Conservation (phyloP, 2,113 vertebrate genomes). For the Myodes glareolus region DNA sequence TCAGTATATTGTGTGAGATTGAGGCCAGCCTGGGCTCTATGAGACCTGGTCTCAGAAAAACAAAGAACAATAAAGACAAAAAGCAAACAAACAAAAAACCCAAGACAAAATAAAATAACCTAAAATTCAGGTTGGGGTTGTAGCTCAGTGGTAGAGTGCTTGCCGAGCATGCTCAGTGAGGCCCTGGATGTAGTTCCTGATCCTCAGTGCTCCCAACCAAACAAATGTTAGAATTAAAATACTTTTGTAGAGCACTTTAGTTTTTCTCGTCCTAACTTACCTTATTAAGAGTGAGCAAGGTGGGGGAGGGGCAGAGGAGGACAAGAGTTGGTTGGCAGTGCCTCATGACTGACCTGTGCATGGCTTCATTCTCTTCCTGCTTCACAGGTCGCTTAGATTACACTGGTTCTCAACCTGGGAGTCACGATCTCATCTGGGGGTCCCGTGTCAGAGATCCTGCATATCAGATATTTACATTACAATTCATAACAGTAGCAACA, state of each 20-base stretch:
- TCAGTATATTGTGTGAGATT: background rate
- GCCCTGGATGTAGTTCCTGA: background rate
- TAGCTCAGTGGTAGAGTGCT: background rate
- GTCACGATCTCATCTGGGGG: too few relatives aligned
- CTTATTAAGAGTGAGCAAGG: background rate
- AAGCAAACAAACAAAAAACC: background rate
- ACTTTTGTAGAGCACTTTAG: slow-evolving; percentile 5
- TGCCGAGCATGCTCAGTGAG: background rate
- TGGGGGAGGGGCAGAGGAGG: background rate
- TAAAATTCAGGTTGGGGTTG: background rate
- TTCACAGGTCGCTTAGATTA: background rate
- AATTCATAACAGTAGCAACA: too few relatives aligned
- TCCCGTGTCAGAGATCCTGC: too few relatives aligned
- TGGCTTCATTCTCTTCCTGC: background rate
- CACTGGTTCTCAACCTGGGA: background rate
- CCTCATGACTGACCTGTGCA: accelerated
- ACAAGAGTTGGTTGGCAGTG: background rate
- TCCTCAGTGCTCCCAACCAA: background rate
- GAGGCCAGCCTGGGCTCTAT: background rate
- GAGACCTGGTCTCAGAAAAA: background rate
- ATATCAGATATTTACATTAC: too few relatives aligned
- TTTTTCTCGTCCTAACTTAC: background rate
- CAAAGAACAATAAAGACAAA: background rate
- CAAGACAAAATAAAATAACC: background rate
- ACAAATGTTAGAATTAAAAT: background rate